phyloP scores from a whole-genome alignment of 2,888 invertebrate species.

The Plagodis dolabraria region DNA sequence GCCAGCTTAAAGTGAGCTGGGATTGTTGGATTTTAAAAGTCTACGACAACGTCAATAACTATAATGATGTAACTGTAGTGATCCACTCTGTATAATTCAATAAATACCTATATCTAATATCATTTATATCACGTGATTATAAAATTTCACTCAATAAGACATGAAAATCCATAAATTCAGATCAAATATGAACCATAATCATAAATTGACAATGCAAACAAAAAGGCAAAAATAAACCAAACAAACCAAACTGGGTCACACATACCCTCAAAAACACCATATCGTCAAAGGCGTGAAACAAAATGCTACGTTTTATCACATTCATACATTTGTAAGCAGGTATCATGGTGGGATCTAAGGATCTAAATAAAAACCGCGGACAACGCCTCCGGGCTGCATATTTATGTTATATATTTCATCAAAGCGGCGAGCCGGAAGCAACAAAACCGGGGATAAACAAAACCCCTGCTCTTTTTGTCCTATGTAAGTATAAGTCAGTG shows the following conservation, averaged over 20 bases:
- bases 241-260: conserved; percentile 18
- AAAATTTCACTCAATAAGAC: no score
- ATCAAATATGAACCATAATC: no score
- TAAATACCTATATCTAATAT: no score
- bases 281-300: conserved; percentile 25
- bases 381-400: conserved; percentile 42
- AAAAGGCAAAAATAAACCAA: not conserved
- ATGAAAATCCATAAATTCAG: no score
- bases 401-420: conserved; percentile 53
- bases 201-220: not conserved
- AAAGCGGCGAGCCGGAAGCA: conserved; percentile 57
- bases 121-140: no score
- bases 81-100: no score
- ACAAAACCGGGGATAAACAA: conserved; percentile 69
- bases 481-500: conserved; percentile 14
- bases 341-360: conserved; percentile 47
- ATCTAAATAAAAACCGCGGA: conserved; percentile 53
- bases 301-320: conserved; percentile 41
- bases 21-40: no score
- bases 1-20: no score
- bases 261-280: conserved; percentile 20
- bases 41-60: no score
- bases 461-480: conserved; percentile 47
- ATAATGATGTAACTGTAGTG: no score
- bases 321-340: conserved; percentile 53